Conservation (phyloP, 2,888 invertebrate genomes). For the Calameuta idolon region DNA sequence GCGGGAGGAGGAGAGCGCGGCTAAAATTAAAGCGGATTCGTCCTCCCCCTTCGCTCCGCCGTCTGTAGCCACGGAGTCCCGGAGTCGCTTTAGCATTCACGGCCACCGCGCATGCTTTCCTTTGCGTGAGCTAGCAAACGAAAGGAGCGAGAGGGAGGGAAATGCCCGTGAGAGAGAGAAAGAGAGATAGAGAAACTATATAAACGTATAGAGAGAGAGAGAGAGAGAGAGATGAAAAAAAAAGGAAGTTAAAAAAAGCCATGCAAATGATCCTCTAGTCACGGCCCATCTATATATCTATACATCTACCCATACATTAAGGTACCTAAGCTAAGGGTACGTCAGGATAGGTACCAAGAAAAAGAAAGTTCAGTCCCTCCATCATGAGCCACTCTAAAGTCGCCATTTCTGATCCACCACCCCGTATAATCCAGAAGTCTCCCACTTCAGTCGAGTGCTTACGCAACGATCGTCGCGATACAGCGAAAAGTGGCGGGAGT, state of each 20-base stretch:
- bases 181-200: no score
- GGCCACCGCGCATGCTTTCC: slow-evolving; percentile 43
- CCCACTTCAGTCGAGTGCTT: background rate
- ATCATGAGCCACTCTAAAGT: background rate
- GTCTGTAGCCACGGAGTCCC: background rate
- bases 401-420: background rate
- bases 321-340: background rate
- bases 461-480: background rate
- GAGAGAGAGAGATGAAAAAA: slow-evolving; percentile 5
- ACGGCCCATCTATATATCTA: background rate
- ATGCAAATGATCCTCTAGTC: background rate
- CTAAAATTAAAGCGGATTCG: slow-evolving; percentile 63
- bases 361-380: background rate
- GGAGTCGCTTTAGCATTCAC: slow-evolving; percentile 32
- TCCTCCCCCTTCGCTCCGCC: slow-evolving; percentile 39
- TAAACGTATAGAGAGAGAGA: no score
- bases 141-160: background rate
- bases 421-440: background rate
- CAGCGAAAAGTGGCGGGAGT: background rate
- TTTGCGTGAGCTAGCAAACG: slow-evolving; percentile 5
- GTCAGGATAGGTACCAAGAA: background rate
- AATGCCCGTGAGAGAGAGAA: no score
- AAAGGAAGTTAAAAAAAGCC: slow-evolving; percentile 13
- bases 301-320: background rate
- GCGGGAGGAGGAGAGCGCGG: slow-evolving; percentile 40